Percentiles rank a stretch among this genome's conserved stretches.
Evolutionary conservation across 30 jellyfish, hydroid and myxozoan species (phyloP).

Genomic region (Chironex yamaguchii): DNA sequence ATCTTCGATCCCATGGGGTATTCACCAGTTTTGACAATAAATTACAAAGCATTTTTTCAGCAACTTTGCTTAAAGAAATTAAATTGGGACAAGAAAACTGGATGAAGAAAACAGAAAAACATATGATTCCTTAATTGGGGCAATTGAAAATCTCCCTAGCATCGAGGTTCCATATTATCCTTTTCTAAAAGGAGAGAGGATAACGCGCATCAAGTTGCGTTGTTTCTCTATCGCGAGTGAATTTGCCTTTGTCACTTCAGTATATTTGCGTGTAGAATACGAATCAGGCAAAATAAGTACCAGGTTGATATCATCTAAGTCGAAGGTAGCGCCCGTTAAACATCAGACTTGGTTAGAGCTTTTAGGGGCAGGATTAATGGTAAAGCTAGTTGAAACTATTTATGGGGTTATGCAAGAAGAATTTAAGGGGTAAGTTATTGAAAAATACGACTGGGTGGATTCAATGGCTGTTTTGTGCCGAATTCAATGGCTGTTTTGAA

Average conservation of each 20-base stretch:
- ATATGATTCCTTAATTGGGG: not conserved
- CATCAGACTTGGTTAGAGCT: conserved; percentile 63
- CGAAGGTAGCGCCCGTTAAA: conserved; percentile 74
- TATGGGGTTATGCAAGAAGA: not conserved
- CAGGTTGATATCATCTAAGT: conserved; percentile 58
- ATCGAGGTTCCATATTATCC: not conserved
- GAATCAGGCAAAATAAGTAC: conserved; percentile 55
- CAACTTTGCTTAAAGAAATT: not conserved
- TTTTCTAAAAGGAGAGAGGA: not conserved
- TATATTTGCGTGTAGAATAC: conserved; percentile 47
- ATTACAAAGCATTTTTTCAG: not conserved
- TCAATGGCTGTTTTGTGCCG: conserved; percentile 34
- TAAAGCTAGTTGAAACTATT: conserved; percentile 17
- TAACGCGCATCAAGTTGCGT: conserved; percentile 38
- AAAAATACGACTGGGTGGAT: conserved; percentile 16
- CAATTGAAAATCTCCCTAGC: not conserved
- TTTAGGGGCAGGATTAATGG: conserved; percentile 44
- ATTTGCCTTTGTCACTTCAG: conserved; percentile 63
- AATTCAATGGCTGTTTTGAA: too few species aligned
- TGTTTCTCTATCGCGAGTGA: conserved; percentile 77
- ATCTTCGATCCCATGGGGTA: conserved; percentile 45
- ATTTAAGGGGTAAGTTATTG: not conserved
- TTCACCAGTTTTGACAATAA: conserved; percentile 4
- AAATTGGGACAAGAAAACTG: conserved; percentile 27
- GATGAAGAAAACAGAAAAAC: not conserved